Evolutionary conservation across 2,888 invertebrate genomes (phyloP).

Genomic region (Omphaloscelis lunosa): DNA sequence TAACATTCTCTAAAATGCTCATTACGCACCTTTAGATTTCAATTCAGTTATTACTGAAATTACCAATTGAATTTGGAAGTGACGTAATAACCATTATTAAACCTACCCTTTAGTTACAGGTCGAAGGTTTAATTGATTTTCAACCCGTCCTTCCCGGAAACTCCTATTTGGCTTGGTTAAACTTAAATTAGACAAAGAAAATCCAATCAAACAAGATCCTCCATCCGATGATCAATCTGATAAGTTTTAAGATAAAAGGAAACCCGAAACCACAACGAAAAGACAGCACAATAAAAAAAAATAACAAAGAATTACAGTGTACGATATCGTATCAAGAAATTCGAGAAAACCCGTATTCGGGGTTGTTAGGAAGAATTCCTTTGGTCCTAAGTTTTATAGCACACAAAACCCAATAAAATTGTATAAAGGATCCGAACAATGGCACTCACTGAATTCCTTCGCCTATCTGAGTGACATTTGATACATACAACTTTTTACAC

Average conservation of each 20-base stretch:
- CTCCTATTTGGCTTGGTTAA: constrained; percentile 40
- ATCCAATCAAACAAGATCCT: constrained; percentile 51
- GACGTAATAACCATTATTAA: constrained; percentile 32
- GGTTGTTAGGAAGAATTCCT: constrained; percentile 75
- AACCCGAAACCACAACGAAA: constrained; percentile 60
- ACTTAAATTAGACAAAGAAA: constrained; percentile 57
- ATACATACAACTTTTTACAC: constrained; percentile 63
- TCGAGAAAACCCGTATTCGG: constrained; percentile 66
- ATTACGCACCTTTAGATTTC: not conserved
- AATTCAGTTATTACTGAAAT: constrained; percentile 4
- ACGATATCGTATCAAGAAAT: constrained; percentile 73
- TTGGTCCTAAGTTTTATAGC: constrained; percentile 74
- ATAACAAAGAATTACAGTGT: constrained; percentile 71
- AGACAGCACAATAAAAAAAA: constrained; percentile 68
- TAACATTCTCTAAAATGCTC: no score
- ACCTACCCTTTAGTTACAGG: constrained; percentile 22
- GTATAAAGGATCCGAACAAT: constrained; percentile 73
- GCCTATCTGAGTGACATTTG: constrained; percentile 67
- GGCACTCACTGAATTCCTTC: constrained; percentile 71
- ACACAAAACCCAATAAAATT: constrained; percentile 75
- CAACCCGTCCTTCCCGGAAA: constrained; percentile 39
- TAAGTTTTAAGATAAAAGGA: constrained; percentile 64
- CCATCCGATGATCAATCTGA: constrained; percentile 51
- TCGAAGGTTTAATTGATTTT: constrained; percentile 43
- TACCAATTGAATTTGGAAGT: constrained; percentile 25